Base-by-base conservation (phyloP, 1,140 invertebrate species). In the Drosophila teissieri region DNA sequence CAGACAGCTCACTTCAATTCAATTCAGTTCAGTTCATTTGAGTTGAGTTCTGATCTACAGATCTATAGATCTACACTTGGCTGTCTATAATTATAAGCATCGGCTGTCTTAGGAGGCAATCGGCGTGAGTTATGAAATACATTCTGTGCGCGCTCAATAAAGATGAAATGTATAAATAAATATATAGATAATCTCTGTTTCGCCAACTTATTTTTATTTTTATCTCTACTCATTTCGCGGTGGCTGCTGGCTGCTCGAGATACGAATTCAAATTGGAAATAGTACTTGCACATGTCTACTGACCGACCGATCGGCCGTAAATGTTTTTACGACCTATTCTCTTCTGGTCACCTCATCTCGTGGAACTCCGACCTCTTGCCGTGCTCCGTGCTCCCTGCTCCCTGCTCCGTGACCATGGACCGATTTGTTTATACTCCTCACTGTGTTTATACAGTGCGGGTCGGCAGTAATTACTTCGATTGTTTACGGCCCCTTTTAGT, bases 81-180 rank as follows among this genome's bases (percentile, higher is more conserved):
- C 24, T 14, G 49, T 37, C 65, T 53, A 65, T 46, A 68, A 67
- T 55, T 67, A 34, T 14, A 12, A 39, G 14, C 14, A 15, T 27
- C 3, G 10, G 11, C 60, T n/a, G 46, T 39, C 39, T 24, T 15
- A 37, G 53, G 37, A 49, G 70, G n/a, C 24, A 55, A 12, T 12
- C 3, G 34, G 34, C 24, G 15, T 40, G 34, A 68, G 49, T 44
- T 36, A 42, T 73, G 48, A 62, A 62, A 77, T 51, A 68, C 45
- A 67, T 40, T 63, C 61, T 42, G 27, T 34, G 22, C 46, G 12
- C 62, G 40, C 80, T 57, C 74, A 63, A 67, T 74, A 73, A 78
- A 77, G 39, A 49, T 73, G n/a, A 77, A 44, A 49, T 73, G 14
- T 73, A 63, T 45, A 83, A 83, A 57, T 67, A 67, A 73, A 48